Base-by-base conservation (phyloP, 2,113 vertebrate species). In the Gymnogyps californianus region DNA sequence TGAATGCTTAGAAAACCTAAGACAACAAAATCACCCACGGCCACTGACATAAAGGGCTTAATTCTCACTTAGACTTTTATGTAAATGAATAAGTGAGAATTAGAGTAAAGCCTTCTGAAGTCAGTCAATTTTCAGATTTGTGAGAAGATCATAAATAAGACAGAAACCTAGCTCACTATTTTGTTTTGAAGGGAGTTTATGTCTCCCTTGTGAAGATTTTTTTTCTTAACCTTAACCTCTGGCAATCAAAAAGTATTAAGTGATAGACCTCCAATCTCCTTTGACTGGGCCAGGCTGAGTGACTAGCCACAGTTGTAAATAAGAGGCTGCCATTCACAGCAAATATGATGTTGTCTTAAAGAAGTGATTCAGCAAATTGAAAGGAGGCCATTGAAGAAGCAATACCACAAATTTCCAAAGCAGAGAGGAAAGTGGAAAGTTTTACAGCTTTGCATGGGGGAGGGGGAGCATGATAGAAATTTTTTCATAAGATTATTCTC, bases 11-110 rank as follows among this genome's bases (percentile, higher is more conserved):
- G 29, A 77, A 96, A 91, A 85, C 0, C 3, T 55, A 74, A 51
- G 20, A 71, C 69, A 87, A 88, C 3, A 76, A 90, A 88, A 49
- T 36, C 24, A 70, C 7, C 13, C 11, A 7, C 65, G 18, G 10
- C 34, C 74, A 58, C 36, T 72, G 31, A 61, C 40, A 86, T 74
- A 58, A 74, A 91, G 49, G 25, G 4, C 13, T 86, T 90, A 80
- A 93, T 90, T 95, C 70, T 93, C 70, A 59, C 92, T 82, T 64
- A 64, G 38, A 67, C 72, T 79, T 61, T 64, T 87, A 55, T 71
- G 81, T 72, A 91, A 93, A 82, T 67, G 6, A 91, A 6, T 32
- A 89, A 88, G 40, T 87, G 80, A 91, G 57, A 94, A 76, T 82
- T 81, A 49, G 40, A 90, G 16, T 29, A 75, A 71, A 76, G 21